Evolutionary conservation across 2,113 vertebrate genomes (phyloP).

Genomic region (Parus major): DNA sequence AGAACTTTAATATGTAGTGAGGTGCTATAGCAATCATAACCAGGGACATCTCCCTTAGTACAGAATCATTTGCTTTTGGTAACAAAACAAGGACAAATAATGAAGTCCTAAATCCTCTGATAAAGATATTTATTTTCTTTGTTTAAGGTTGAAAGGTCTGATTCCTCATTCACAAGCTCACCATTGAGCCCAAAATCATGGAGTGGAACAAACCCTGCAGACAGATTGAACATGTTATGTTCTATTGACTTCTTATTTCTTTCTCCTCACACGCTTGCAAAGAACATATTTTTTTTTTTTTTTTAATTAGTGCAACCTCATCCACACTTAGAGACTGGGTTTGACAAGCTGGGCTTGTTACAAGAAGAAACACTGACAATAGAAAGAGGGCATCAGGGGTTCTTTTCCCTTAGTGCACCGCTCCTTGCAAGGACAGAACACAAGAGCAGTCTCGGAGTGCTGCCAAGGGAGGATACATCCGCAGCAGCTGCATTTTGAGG

Average conservation of each 20-base stretch:
- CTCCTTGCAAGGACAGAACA: neutral
- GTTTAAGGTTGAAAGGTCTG: neutral
- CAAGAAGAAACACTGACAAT: neutral
- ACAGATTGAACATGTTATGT: neutral
- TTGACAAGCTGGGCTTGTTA: neutral
- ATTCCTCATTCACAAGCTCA: neutral
- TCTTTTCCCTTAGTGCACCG: neutral
- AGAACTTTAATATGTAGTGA: neutral
- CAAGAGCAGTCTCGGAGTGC: neutral
- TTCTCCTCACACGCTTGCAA: neutral
- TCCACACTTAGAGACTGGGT: neutral
- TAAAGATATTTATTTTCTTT: neutral
- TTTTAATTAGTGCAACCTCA: neutral
- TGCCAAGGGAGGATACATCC: neutral
- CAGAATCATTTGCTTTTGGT: neutral
- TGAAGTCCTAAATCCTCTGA: neutral
- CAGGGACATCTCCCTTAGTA: neutral
- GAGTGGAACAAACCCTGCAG: neutral
- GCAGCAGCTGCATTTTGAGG: neutral
- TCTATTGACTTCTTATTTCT: neutral
- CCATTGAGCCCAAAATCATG: neutral
- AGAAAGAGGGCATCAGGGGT: neutral
- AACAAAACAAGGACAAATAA: neutral
- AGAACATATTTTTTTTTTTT: neutral
- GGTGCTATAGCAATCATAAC: neutral